These are phyloP conservation scores for Drosophila seguyi DNA, from an alignment of 1,140 invertebrate genomes.

Conservation along the genomic window DNA sequence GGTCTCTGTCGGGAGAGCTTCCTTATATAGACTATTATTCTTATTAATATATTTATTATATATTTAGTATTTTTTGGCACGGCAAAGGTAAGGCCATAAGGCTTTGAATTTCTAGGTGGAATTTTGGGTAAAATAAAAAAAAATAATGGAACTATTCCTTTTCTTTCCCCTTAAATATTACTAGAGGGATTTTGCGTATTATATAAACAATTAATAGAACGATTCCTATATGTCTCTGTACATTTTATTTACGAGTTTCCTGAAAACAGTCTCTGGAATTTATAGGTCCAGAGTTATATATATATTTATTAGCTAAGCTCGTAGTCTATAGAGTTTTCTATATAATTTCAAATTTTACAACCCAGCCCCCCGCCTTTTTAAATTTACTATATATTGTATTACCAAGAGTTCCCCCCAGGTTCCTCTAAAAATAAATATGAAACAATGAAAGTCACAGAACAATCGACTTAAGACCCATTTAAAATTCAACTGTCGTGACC, in stretches of 20 bases:
- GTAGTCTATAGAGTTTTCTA: neutral
- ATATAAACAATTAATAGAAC: neutral
- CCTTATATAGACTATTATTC: too few relatives aligned
- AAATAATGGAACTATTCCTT: too few relatives aligned
- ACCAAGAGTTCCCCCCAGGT: neutral
- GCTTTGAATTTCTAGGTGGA: neutral
- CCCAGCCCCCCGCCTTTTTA: neutral
- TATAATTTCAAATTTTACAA: neutral
- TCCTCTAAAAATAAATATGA: neutral
- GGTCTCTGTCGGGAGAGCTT: too few relatives aligned
- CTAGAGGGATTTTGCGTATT: neutral
- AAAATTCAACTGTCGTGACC: conserved; percentile 14
- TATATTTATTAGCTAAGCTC: neutral
- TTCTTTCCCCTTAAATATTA: too few relatives aligned
- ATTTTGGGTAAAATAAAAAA: too few relatives aligned
- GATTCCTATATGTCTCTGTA: neutral
- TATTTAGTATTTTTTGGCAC: too few relatives aligned
- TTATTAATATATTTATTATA: too few relatives aligned
- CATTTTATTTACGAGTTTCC: neutral
- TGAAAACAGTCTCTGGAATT: neutral
- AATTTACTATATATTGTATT: neutral
- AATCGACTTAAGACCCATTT: neutral
- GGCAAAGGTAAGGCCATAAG: too few relatives aligned
- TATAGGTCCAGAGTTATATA: neutral
- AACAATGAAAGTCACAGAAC: neutral